These are phyloP conservation scores for Actinernus sp. DNA, from an alignment of 92 coral and sea anemone genomes.

Conservation along the genomic window DNA sequence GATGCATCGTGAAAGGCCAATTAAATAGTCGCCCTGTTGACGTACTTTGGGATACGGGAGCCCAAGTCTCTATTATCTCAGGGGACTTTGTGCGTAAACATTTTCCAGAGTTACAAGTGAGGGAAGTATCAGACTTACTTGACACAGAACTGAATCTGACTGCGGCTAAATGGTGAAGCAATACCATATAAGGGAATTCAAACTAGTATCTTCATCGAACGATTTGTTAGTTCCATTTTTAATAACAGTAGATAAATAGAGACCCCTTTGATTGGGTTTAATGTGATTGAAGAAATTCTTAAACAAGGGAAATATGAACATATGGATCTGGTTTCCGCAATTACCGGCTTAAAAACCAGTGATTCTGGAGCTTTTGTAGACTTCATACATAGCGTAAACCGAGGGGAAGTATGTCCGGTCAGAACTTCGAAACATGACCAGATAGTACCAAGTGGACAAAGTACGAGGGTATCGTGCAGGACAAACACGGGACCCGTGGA, in stretches of 20 bases:
- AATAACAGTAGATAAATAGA: too few relatives aligned
- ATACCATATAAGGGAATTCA: slow-evolving; percentile 39
- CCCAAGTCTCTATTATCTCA: slow-evolving; percentile 48
- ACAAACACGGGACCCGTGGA: slow-evolving; percentile 40
- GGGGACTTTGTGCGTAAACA: slow-evolving; percentile 25
- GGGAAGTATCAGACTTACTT: slow-evolving; percentile 21
- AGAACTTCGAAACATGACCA: too few relatives aligned
- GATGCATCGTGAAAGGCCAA: slow-evolving; percentile 50
- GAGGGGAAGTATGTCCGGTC: too few relatives aligned
- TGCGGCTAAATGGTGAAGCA: slow-evolving; percentile 27
- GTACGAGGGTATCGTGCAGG: slow-evolving; percentile 19
- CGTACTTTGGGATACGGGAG: slow-evolving; percentile 66
- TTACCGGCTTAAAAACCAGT: too few relatives aligned
- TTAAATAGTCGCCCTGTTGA: slow-evolving; percentile 30
- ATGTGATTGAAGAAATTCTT: too few relatives aligned
- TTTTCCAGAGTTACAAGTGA: slow-evolving; percentile 22
- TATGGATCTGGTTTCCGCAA: too few relatives aligned
- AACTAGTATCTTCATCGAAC: slow-evolving; percentile 13
- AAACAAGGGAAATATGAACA: too few relatives aligned
- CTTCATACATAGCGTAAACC: too few relatives aligned
- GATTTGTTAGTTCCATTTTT: too few relatives aligned
- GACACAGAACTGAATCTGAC: slow-evolving; percentile 45
- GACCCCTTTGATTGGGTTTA: too few relatives aligned
- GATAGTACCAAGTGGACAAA: slow-evolving; percentile 34
- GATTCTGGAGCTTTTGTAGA: too few relatives aligned